These are phyloP conservation scores for Coryphaenoides rupestris DNA, from an alignment of 2,113 vertebrate species.

Conservation along the genomic window DNA sequence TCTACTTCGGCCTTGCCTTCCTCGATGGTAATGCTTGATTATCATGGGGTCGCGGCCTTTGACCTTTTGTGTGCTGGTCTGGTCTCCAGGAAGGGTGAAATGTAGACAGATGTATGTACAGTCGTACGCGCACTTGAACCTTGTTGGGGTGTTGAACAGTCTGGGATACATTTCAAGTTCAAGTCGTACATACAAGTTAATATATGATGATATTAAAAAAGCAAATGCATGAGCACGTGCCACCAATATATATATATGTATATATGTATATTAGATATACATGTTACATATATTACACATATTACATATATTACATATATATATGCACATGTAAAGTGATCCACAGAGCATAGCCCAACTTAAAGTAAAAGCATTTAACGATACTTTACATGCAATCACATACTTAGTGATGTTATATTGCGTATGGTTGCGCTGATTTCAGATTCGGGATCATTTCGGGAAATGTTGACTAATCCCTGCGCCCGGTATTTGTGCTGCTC, in stretches of 20 bases:
- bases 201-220: too few relatives aligned
- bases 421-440: too few relatives aligned
- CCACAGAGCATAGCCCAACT: too few relatives aligned
- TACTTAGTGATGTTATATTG: too few relatives aligned
- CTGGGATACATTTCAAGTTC: not conserved
- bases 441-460: not conserved
- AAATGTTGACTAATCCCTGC: not conserved
- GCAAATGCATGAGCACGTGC: not conserved
- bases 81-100: not conserved
- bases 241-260: not conserved
- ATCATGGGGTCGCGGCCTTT: not conserved
- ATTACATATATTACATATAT: too few relatives aligned
- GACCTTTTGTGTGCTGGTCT: not conserved
- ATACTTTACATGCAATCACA: not conserved
- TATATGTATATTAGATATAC: not conserved
- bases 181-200: too few relatives aligned
- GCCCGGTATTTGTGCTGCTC: slow-evolving; percentile 21
- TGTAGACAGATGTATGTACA: not conserved
- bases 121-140: not conserved
- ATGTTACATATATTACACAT: too few relatives aligned
- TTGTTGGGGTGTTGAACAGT: not conserved
- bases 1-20: slow-evolving; percentile 90
- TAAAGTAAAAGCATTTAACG: too few relatives aligned
- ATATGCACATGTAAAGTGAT: too few relatives aligned
- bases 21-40: slow-evolving; percentile 77